Evolutionary conservation across 2,888 invertebrate species (phyloP).

Genomic region (Sarcophaga subvicina): DNA sequence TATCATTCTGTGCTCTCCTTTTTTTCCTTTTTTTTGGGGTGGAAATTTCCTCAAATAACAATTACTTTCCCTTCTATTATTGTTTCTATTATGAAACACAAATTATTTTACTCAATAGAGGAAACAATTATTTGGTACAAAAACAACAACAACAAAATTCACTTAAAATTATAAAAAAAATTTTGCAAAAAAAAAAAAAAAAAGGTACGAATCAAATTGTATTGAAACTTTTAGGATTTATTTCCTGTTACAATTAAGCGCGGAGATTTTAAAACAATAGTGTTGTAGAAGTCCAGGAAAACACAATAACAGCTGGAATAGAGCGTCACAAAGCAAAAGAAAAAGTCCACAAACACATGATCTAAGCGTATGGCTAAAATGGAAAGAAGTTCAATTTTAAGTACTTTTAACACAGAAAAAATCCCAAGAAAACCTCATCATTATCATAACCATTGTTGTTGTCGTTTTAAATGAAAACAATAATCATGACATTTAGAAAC

Average conservation of each 20-base stretch:
- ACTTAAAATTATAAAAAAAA: slow-evolving; percentile 20
- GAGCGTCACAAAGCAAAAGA: neutral
- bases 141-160: neutral
- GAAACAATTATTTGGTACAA: slow-evolving; percentile 42
- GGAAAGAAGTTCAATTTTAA: slow-evolving; percentile 7
- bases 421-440: neutral
- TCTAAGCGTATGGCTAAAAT: neutral
- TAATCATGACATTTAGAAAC: slow-evolving; percentile 32
- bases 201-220: slow-evolving; percentile 11
- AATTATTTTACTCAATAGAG: slow-evolving; percentile 38
- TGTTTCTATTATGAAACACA: slow-evolving; percentile 36
- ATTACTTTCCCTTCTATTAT: slow-evolving; percentile 52
- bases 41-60: slow-evolving; percentile 8
- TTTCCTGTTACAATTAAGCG: slow-evolving; percentile 57
- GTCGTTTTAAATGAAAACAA: neutral
- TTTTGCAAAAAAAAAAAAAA: slow-evolving; percentile 11
- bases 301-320: neutral
- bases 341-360: neutral
- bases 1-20: slow-evolving; percentile 19
- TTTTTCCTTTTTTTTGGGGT: neutral
- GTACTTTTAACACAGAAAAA: neutral
- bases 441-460: slow-evolving; percentile 23
- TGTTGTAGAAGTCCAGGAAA: neutral
- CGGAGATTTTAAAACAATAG: slow-evolving; percentile 13
- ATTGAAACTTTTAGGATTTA: slow-evolving; percentile 17